A percentile compares a stretch with the other conserved stretches of the same genome.
Evolutionary conservation across 2,797 vertebrate species (phyloP).

Genomic region (Mormyrops attenuatus): DNA sequence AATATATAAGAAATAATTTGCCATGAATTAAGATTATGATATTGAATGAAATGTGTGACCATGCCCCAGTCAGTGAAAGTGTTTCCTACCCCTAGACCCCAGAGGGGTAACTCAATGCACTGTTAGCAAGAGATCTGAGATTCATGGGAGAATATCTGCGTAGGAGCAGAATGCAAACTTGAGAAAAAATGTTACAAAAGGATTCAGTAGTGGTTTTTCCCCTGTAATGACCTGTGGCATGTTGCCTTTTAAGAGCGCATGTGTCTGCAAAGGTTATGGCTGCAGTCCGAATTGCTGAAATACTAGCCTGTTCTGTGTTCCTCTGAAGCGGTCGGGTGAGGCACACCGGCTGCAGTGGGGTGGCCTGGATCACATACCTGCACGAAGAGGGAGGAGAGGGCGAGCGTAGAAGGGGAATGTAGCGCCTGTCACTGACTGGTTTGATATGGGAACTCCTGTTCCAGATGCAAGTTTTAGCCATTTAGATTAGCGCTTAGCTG

Average conservation of each 20-base stretch:
- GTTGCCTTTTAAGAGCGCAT: background rate
- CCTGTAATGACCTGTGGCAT: background rate
- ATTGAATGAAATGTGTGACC: no score
- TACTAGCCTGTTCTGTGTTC: constrained; percentile 6
- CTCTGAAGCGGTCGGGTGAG: background rate
- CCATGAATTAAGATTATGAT: no score
- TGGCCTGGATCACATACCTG: background rate
- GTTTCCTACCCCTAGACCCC: no score
- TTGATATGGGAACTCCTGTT: background rate
- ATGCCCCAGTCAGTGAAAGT: no score
- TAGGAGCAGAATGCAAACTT: background rate
- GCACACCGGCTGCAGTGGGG: background rate
- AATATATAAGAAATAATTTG: no score
- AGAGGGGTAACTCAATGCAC: background rate
- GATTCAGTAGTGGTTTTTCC: background rate
- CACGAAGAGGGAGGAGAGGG: background rate
- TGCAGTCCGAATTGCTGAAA: background rate
- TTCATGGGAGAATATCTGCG: background rate
- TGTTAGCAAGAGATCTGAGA: background rate
- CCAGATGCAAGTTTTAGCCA: background rate
- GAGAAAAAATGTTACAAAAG: background rate
- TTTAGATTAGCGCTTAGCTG: background rate
- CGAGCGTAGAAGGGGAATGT: background rate
- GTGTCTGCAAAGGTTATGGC: background rate
- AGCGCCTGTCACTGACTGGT: background rate